Evolutionary conservation across 2,888 invertebrate species (phyloP).

Genomic region (Euphydryas editha): DNA sequence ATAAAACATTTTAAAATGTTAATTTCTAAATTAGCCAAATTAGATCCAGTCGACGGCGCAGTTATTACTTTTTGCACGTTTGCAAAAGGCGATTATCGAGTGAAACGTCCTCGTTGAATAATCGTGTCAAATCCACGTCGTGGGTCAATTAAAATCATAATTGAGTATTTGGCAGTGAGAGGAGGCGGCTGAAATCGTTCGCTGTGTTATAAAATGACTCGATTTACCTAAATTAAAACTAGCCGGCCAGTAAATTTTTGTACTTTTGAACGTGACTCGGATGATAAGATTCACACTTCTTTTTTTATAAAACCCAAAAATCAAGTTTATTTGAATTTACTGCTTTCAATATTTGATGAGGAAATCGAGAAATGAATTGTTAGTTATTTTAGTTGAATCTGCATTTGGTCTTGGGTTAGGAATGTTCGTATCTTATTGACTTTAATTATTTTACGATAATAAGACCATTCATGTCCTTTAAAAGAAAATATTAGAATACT

Average conservation of each 20-base stretch:
- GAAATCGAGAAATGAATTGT: too few species aligned
- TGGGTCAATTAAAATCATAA: slow-evolving; percentile 76
- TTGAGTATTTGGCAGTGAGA: slow-evolving; percentile 62
- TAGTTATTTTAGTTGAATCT: too few species aligned
- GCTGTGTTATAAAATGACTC: slow-evolving; percentile 45
- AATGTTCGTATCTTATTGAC: too few species aligned
- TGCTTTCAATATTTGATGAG: too few species aligned
- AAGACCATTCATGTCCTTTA: too few species aligned
- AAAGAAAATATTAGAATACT: too few species aligned
- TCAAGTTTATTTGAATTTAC: too few species aligned
- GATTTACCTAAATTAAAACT: slow-evolving; percentile 34
- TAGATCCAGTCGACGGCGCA: slow-evolving; percentile 26
- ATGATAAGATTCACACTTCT: neutral
- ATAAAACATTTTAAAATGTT: slow-evolving; percentile 3
- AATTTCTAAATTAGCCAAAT: slow-evolving; percentile 37
- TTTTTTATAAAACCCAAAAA: too few species aligned
- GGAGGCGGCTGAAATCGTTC: slow-evolving; percentile 42
- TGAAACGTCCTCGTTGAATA: slow-evolving; percentile 43
- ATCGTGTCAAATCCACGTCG: slow-evolving; percentile 60
- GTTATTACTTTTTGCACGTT: slow-evolving; percentile 35
- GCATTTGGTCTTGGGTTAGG: too few species aligned
- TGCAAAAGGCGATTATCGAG: slow-evolving; percentile 46
- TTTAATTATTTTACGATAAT: too few species aligned
- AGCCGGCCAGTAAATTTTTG: neutral
- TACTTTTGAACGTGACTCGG: neutral